Base-by-base conservation (phyloP, 1,140 invertebrate genomes). In the Schlechtendalia chinensis region DNA sequence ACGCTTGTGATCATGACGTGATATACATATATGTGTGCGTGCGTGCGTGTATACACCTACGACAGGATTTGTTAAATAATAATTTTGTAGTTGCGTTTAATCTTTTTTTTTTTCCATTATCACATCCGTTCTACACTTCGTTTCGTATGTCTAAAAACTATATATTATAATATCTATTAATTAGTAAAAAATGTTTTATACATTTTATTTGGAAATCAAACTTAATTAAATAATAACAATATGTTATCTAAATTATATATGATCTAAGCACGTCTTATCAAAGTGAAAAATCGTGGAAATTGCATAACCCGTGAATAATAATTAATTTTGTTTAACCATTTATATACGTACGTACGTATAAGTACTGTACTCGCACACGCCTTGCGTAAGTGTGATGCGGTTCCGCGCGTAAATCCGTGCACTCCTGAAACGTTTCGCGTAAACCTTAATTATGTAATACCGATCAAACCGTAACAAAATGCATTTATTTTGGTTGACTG, bases 51-150 rank as follows among this genome's bases (percentile, higher is more conserved):
- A 29, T 27, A 17, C 22, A 50, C 45, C 24, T 24, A 47, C 22
- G n/a, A 24, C n/a, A 22, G 22, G 24, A 69, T 39, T 45, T 14
- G 5, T 47, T 12, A 50, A 50, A 69, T 69, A 24, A 69, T 69
- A 50, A 69, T 69, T 47, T 69, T 16, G 45, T 50, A 27, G 24
- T 50, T 69, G n/a, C n/a, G 45, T 27, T 69, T 69, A 24, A 47
- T 69, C 39, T 69, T 47, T 39, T 4, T 69, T 69, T 47, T 39
- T 4, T 69, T 24, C 63, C 5, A 45, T 67, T 67, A 47, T 69
- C 45, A 50, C 22, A 50, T 69, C 14, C 45, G 16, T 69, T 50
- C 27, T 69, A 69, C 14, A 69, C 65, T 69, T 47, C 5, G 16
- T 11, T 69, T 50, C 45, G 27, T 65, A 8, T n/a, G 22, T 1